Evolutionary conservation across 2,888 invertebrate species (phyloP).

Genomic region (Rotaria magnacalcarata): DNA sequence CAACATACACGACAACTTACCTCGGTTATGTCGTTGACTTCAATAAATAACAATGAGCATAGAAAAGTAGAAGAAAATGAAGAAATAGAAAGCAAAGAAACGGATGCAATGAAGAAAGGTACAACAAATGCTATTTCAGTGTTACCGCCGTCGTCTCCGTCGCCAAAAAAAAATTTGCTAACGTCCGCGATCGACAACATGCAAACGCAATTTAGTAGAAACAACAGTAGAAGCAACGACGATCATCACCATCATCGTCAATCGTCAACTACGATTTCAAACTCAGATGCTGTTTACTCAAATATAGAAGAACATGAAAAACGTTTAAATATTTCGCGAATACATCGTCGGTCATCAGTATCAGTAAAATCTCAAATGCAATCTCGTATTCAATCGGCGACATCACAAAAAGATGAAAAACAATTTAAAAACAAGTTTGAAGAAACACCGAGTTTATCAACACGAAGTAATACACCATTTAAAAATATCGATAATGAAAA

Average conservation of each 20-base stretch:
- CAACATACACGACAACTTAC: not conserved
- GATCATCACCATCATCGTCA: not conserved
- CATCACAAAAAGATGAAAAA: not conserved
- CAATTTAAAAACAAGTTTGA: not conserved
- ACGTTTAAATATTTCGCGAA: not conserved
- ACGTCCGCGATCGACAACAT: not conserved
- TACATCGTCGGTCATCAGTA: not conserved
- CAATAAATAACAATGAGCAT: not conserved
- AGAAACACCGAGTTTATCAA: not conserved
- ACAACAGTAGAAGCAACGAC: not conserved
- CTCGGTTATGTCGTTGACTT: not conserved
- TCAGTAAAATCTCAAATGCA: not conserved
- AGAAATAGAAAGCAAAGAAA: not conserved
- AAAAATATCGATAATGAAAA: not conserved
- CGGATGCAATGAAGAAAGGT: not conserved
- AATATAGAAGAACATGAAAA: not conserved
- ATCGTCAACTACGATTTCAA: not conserved
- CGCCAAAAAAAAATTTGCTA: not conserved
- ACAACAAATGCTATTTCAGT: not conserved
- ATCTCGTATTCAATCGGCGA: not conserved
- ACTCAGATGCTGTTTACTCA: not conserved
- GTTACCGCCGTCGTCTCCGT: not conserved
- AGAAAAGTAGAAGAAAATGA: not conserved
- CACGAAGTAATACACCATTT: not conserved
- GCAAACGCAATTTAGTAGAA: not conserved